phyloP scores from a whole-genome alignment of 2,797 vertebrate species.

The Morelia viridis region DNA sequence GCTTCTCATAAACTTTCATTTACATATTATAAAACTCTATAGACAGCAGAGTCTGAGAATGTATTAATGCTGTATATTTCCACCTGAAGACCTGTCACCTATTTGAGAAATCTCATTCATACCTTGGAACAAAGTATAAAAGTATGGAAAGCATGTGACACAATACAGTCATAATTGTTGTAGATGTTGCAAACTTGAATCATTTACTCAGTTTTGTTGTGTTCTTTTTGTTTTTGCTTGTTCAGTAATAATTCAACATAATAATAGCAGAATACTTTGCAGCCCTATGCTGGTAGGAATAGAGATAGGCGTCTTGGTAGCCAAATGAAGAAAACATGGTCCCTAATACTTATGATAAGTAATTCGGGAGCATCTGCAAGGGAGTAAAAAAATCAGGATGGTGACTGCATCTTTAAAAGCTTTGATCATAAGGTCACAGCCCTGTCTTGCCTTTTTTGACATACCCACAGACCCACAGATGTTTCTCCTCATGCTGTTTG shows the following conservation, averaged over 20 bases:
- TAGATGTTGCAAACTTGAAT: background rate
- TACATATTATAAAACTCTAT: background rate
- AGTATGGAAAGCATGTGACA: background rate
- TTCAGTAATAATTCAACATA: background rate
- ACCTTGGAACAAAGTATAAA: background rate
- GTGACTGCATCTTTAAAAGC: background rate
- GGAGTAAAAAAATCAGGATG: background rate
- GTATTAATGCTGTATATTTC: slow-evolving; percentile 18
- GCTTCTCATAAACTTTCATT: slow-evolving; percentile 14
- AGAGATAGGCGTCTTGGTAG: background rate
- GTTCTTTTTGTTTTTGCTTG: background rate
- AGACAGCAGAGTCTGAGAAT: slow-evolving; percentile 1
- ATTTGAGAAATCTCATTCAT: slow-evolving; percentile 32
- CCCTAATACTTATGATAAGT: background rate
- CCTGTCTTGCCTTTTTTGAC: background rate
- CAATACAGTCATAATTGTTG: background rate
- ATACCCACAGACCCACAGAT: background rate
- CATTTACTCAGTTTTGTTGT: background rate
- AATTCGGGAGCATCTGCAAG: background rate
- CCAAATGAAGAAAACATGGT: background rate
- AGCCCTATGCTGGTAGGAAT: background rate
- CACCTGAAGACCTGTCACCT: background rate
- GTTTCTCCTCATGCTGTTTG: background rate
- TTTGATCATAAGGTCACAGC: background rate
- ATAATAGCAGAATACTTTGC: background rate